Conservation (phyloP, 2,888 invertebrate genomes). For the Sycophila texana region DNA sequence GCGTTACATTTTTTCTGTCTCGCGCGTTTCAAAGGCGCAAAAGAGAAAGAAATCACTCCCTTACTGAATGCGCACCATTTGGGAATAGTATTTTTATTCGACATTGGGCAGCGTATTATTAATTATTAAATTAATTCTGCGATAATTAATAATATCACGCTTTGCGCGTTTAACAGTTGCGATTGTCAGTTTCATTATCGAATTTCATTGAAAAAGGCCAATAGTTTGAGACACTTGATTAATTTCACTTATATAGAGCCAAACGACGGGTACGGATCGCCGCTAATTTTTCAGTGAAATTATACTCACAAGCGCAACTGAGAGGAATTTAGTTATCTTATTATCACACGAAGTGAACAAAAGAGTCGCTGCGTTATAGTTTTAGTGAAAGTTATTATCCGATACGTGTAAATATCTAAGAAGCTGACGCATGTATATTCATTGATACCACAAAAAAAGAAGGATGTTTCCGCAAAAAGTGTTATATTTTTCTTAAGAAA, state of each 20-base stretch:
- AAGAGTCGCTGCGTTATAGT: conserved; percentile 43
- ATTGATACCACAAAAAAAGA: conserved; percentile 38
- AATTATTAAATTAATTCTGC: conserved; percentile 24
- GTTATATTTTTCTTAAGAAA: conserved; percentile 56
- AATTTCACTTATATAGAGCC: too few species aligned
- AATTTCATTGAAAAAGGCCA: background rate
- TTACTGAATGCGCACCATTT: conserved; percentile 12
- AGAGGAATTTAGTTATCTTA: conserved; percentile 4
- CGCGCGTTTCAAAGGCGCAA: conserved; percentile 16
- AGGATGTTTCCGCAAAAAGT: conserved; percentile 44
- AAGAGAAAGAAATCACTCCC: conserved; percentile 39
- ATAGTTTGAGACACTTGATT: too few species aligned
- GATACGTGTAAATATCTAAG: conserved; percentile 48
- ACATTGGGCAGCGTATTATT: conserved; percentile 31
- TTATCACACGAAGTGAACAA: conserved; percentile 37
- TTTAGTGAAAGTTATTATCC: conserved; percentile 54
- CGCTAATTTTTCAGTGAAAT: conserved; percentile 13
- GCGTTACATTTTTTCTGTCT: conserved; percentile 31
- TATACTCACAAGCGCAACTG: background rate
- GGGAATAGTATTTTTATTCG: background rate
- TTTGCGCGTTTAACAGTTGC: background rate
- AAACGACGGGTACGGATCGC: too few species aligned
- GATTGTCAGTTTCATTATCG: conserved; percentile 15
- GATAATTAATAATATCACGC: conserved; percentile 30
- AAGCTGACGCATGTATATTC: conserved; percentile 49